Base-by-base conservation (phyloP, 2,797 vertebrate species). In the Myotis findleyi region DNA sequence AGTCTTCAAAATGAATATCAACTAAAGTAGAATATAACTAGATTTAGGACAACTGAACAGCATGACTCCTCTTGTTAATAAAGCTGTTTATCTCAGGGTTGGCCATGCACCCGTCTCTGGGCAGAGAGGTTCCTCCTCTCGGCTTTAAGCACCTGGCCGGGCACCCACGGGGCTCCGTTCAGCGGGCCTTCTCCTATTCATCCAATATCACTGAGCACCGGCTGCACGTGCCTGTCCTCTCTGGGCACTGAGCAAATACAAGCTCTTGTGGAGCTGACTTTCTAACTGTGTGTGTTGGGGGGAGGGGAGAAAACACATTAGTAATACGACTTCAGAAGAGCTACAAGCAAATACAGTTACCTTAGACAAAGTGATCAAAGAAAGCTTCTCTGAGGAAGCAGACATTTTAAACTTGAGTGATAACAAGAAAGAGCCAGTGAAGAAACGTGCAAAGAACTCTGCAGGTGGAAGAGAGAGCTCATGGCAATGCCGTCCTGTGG, bases 391-490 rank as follows among this genome's bases (percentile, higher is more conserved):
- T 55, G 72, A 38, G n/a, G 30, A 88, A 91, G 69, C 4, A 85
- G 90, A 77, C 36, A 38, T 55, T 44, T 44, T 71, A 55, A 12
- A n/a, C 57, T 0, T n/a, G 33, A 77, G 44, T 38, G 41, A 55
- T 23, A 41, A 51, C 47, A 82, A 73, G 72, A 62, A 38, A 59
- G 21, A 68, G 27, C 2, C 30, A 25, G n/a, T 18, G n/a, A 77
- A 36, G n/a, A 64, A 4, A 21, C 0, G 0, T 18, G 21, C 49
- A 25, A 79, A 51, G 16, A 90, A 59, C 3, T 6, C 1, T 49
- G 38, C 17, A 5, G 12, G 16, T 20, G 38, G 30, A 66, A 17
- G 59, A n/a, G 75, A 10, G 20, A 27, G 1, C 13, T 9, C 17
- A 47, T 7, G 8, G 14, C 3, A 14, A 6, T 3, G 59, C 21